Percentiles rank a stretch among this genome's conserved stretches.
These are phyloP conservation scores for Lasius platythorax DNA, from an alignment of 2,888 invertebrate species.

Conservation along the genomic window DNA sequence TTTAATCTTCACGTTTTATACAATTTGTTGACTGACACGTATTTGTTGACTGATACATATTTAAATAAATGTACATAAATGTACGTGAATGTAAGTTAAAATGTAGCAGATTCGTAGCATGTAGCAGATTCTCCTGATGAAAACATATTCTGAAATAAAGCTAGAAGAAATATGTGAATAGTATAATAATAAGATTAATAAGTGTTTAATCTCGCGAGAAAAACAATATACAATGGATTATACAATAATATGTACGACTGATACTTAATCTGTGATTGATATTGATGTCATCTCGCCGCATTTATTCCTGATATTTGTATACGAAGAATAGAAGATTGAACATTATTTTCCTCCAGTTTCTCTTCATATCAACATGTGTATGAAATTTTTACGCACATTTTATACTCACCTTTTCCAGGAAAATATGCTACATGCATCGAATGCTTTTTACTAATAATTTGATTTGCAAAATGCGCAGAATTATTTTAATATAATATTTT, in stretches of 20 bases:
- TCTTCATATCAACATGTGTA: background rate
- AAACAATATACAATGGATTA: background rate
- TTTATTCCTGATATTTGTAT: constrained; percentile 24
- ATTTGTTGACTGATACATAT: background rate
- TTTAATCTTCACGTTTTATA: background rate
- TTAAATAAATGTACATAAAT: background rate
- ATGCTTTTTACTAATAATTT: constrained; percentile 5
- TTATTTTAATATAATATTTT: constrained; percentile 30
- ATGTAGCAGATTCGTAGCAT: background rate
- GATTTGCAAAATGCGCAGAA: background rate
- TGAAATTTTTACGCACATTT: background rate
- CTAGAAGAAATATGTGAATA: background rate
- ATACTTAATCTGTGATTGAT: constrained; percentile 39
- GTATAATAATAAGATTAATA: background rate
- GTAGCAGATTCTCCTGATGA: background rate
- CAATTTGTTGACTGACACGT: background rate
- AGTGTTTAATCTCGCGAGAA: background rate
- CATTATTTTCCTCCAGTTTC: background rate
- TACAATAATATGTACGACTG: constrained; percentile 2
- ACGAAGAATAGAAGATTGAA: constrained; percentile 6
- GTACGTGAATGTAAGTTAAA: background rate
- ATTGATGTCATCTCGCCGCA: constrained; percentile 9
- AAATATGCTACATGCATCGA: constrained; percentile 32
- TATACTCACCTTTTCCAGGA: background rate
- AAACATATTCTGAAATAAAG: background rate